A percentile compares a stretch with the other conserved stretches of the same genome.
These are phyloP conservation scores for Saturnia japonica DNA, from an alignment of 2,888 invertebrate genomes.

Conservation along the genomic window DNA sequence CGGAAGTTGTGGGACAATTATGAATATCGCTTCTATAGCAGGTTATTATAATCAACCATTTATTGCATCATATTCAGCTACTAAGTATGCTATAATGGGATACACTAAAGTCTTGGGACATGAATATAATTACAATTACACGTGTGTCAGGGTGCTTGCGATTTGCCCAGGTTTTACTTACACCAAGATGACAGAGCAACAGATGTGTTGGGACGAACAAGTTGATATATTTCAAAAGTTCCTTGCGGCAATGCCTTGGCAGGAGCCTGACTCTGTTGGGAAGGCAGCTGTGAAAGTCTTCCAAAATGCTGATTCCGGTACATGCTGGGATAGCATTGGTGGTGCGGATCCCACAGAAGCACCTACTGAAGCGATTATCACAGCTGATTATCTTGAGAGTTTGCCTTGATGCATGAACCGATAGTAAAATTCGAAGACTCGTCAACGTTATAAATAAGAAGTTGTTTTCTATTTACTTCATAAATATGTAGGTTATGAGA, in stretches of 20 bases:
- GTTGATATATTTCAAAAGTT: neutral
- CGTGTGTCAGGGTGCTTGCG: conserved; percentile 63
- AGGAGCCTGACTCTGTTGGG: conserved; percentile 6
- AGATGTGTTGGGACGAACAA: neutral
- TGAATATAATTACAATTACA: conserved; percentile 53
- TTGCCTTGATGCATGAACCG: neutral
- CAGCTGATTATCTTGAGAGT: neutral
- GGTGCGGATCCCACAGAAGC: neutral
- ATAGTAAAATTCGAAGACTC: neutral
- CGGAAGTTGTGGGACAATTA: conserved; percentile 79
- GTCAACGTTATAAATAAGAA: too few relatives aligned
- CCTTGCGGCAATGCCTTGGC: neutral
- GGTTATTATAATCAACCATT: conserved; percentile 69
- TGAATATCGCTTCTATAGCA: conserved; percentile 82
- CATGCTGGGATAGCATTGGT: neutral
- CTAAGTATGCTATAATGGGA: conserved; percentile 76
- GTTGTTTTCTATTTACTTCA: too few relatives aligned
- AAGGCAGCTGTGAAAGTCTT: neutral
- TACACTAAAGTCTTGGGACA: conserved; percentile 62
- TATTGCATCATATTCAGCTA: conserved; percentile 78
- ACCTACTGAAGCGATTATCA: neutral
- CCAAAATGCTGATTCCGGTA: conserved; percentile 9
- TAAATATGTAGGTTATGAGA: too few relatives aligned
- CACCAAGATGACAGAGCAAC: conserved; percentile 24
- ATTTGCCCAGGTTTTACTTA: conserved; percentile 67